Evolutionary conservation across 1,140 invertebrate genomes (phyloP).

Genomic region (Lucilia cuprina): DNA sequence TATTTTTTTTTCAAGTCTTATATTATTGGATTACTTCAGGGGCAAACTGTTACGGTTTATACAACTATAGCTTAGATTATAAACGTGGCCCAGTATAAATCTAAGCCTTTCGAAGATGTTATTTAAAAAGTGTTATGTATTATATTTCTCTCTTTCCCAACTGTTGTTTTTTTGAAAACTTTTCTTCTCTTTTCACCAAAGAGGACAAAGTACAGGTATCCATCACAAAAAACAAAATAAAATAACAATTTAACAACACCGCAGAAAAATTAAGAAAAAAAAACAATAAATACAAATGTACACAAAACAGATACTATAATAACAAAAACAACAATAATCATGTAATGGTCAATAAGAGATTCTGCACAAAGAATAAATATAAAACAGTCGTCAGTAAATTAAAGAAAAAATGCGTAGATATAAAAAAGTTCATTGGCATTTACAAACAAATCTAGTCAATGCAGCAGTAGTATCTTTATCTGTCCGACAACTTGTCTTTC

Average conservation of each 20-base stretch:
- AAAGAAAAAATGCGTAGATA: constrained; percentile 4
- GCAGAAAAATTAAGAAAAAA: background rate
- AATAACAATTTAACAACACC: background rate
- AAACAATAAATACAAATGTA: background rate
- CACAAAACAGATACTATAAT: background rate
- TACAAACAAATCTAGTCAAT: background rate
- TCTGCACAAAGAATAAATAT: background rate
- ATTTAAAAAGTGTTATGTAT: too few relatives aligned
- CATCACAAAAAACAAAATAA: background rate
- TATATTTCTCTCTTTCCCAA: too few relatives aligned
- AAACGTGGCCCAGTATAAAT: too few relatives aligned
- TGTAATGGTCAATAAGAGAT: background rate
- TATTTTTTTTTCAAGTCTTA: too few relatives aligned
- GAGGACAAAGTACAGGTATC: background rate
- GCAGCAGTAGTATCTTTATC: background rate
- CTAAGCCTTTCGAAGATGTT: too few relatives aligned
- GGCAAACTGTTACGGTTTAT: too few relatives aligned
- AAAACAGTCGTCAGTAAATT: background rate
- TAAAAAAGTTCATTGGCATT: constrained; percentile 2
- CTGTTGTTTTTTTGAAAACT: too few relatives aligned
- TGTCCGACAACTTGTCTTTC: background rate
- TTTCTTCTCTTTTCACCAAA: background rate
- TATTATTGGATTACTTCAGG: too few relatives aligned
- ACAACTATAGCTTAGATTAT: too few relatives aligned
- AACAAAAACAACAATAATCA: background rate